phyloP scores from a whole-genome alignment of 2,113 vertebrate species.

The Limnothrissa miodon region DNA sequence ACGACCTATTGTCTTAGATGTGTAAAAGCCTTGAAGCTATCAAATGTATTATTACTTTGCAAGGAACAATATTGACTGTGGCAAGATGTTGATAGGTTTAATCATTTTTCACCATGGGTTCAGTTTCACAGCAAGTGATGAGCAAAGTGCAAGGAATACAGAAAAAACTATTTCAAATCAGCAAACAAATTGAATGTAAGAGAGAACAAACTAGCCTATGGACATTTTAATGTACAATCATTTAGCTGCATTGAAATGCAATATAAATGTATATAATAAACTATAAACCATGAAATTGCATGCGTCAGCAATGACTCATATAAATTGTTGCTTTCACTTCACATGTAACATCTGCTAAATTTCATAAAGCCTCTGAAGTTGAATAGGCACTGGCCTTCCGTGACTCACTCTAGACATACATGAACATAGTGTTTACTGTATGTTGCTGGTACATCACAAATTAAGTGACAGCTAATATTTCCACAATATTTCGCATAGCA shows the following conservation, averaged over 20 bases:
- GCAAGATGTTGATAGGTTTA: not conserved
- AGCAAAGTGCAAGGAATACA: too few relatives aligned
- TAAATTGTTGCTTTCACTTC: not conserved
- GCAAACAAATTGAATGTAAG: not conserved
- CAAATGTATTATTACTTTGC: not conserved
- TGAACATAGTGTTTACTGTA: not conserved
- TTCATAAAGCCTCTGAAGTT: too few relatives aligned
- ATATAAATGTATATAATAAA: not conserved
- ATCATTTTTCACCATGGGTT: not conserved
- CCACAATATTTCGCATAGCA: not conserved
- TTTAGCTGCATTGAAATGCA: not conserved
- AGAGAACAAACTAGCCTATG: not conserved
- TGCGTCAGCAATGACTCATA: not conserved
- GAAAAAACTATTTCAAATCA: not conserved
- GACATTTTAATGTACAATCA: not conserved
- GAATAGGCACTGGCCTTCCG: too few relatives aligned
- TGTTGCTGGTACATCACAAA: not conserved
- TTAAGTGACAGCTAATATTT: not conserved
- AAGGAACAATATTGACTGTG: not conserved
- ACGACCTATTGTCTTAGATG: slow-evolving; percentile 18
- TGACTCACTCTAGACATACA: not conserved
- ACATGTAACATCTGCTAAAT: too few relatives aligned
- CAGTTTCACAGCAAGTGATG: not conserved
- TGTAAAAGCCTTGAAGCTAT: slow-evolving; percentile 32
- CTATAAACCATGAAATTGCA: not conserved